Conservation (phyloP, 2,113 vertebrate species). For the Cnemophilus loriae region DNA sequence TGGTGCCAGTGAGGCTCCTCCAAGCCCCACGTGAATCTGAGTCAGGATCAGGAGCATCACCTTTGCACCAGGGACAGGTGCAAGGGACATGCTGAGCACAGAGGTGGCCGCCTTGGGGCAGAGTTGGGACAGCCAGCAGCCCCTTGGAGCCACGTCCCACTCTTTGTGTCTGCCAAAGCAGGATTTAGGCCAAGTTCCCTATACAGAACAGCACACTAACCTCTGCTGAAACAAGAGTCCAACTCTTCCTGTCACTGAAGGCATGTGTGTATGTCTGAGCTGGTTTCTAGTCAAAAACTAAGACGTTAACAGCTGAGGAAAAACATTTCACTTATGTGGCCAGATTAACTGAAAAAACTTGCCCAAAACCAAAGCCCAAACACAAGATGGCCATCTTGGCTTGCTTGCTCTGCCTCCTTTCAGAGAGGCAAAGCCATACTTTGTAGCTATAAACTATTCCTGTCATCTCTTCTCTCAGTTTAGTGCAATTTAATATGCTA, state of each 20-base stretch:
- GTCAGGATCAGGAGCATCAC: not conserved
- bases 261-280: not conserved
- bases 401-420: not conserved
- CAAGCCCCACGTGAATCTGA: not conserved
- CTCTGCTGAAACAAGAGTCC: not conserved
- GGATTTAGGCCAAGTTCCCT: not conserved
- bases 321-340: not conserved
- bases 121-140: not conserved
- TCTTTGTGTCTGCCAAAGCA: not conserved
- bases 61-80: not conserved
- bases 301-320: not conserved
- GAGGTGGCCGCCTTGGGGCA: not conserved
- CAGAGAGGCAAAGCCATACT: not conserved
- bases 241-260: not conserved
- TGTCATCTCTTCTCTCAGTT: not conserved
- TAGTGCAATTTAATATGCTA: not conserved
- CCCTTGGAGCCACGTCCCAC: accelerated
- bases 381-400: not conserved
- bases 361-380: not conserved
- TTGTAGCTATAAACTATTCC: not conserved
- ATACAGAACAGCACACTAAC: not conserved
- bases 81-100: not conserved
- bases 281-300: not conserved
- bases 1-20: not conserved
- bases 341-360: not conserved